Evolutionary conservation across 2,888 invertebrate species (phyloP).

Genomic region (Norana najaformis): DNA sequence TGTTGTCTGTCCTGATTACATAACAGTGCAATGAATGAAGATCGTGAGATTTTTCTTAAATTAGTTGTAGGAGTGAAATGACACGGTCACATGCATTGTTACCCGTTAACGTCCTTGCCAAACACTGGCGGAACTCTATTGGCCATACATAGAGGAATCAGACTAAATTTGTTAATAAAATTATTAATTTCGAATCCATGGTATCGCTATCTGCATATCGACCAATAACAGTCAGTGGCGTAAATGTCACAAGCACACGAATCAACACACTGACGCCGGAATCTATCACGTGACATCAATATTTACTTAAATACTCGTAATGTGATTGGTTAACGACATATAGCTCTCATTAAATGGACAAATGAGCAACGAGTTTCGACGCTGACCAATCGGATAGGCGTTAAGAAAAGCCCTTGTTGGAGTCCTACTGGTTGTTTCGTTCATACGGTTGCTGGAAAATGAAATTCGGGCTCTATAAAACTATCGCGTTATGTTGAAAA

Average conservation of each 20-base stretch:
- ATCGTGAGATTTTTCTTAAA: no score
- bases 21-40: no score
- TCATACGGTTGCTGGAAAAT: neutral
- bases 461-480: neutral
- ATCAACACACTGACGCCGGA: neutral
- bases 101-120: no score
- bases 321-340: neutral
- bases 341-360: neutral
- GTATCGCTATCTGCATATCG: neutral
- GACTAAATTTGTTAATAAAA: neutral
- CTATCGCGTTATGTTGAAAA: neutral
- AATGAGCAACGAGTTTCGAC: neutral
- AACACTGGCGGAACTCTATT: neutral
- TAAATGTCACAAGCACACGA: neutral
- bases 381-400: conserved; percentile 1
- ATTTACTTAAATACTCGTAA: neutral
- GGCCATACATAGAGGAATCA: neutral
- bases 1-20: no score
- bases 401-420: neutral
- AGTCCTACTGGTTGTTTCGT: neutral
- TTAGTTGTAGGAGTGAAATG: no score
- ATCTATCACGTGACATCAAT: neutral
- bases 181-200: neutral
- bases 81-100: no score
- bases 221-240: neutral